These are phyloP conservation scores for Malacoraja senta DNA, from an alignment of 2,797 vertebrate genomes.

Conservation along the genomic window DNA sequence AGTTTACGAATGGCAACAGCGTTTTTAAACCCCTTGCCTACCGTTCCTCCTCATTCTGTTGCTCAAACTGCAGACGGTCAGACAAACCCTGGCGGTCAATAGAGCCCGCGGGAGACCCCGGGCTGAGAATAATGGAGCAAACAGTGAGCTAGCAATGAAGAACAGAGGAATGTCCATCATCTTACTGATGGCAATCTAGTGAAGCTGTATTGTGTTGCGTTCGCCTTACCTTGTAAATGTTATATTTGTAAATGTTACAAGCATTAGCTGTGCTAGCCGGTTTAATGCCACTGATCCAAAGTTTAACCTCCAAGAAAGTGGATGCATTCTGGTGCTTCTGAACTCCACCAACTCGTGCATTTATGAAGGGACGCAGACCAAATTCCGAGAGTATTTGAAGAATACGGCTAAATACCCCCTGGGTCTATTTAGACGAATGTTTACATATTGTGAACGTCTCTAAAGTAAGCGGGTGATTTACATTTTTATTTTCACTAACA, in stretches of 20 bases:
- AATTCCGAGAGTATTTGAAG: not conserved
- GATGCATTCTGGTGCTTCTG: not conserved
- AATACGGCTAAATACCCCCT: not conserved
- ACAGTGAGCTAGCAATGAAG: not conserved
- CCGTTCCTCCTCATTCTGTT: not conserved
- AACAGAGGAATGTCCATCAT: not conserved
- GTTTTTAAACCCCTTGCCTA: too few species aligned
- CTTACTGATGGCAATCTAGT: not conserved
- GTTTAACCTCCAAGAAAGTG: not conserved
- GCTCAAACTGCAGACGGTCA: too few species aligned
- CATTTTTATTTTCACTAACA: too few species aligned
- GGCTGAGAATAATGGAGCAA: not conserved
- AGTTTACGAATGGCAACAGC: too few species aligned
- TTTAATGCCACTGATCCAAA: not conserved
- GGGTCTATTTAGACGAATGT: too few species aligned
- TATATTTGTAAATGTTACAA: too few species aligned
- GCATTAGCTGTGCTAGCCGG: not conserved
- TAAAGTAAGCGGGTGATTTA: too few species aligned
- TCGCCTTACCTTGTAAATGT: not conserved
- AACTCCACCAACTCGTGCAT: not conserved
- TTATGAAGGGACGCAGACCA: not conserved
- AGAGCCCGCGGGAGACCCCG: not conserved
- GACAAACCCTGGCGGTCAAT: not conserved
- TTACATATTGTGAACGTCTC: too few species aligned
- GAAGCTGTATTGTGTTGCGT: not conserved